A percentile compares a stretch with the other conserved stretches of the same genome.
These are phyloP conservation scores for Diplazon laetatorius DNA, from an alignment of 2,888 invertebrate genomes.

Conservation along the genomic window DNA sequence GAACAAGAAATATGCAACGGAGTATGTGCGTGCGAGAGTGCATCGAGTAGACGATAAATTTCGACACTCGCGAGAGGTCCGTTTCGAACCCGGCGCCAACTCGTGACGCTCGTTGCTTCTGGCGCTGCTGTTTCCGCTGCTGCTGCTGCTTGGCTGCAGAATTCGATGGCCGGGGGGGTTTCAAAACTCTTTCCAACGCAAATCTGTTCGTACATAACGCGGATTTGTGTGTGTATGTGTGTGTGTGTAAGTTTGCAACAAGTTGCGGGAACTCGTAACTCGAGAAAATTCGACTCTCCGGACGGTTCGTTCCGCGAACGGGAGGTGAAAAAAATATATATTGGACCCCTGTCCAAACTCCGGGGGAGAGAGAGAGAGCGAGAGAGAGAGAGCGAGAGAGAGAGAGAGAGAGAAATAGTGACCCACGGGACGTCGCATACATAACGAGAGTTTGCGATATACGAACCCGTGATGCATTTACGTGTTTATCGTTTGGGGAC, in stretches of 20 bases:
- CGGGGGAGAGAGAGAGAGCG: too few relatives aligned
- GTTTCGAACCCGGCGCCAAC: conserved; percentile 59
- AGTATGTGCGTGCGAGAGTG: too few relatives aligned
- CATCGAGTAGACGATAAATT: conserved; percentile 48
- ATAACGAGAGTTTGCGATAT: conserved; percentile 37
- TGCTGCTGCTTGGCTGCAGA: background rate
- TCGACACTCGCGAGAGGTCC: conserved; percentile 59
- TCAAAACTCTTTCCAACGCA: background rate
- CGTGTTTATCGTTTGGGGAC: background rate
- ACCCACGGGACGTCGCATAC: conserved; percentile 55
- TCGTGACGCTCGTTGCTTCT: background rate
- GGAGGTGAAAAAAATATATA: conserved; percentile 60
- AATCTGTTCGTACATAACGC: background rate
- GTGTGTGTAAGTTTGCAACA: conserved; percentile 45
- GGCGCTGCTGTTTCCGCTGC: conserved; percentile 2
- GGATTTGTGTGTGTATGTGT: conserved; percentile 7
- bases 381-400: conserved; percentile 49
- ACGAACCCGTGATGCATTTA: background rate
- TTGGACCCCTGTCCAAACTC: conserved; percentile 54
- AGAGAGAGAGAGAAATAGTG: conserved; percentile 52
- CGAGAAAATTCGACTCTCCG: conserved; percentile 43
- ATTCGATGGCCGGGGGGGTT: background rate
- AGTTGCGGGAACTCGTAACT: conserved; percentile 60
- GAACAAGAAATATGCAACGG: conserved; percentile 14
- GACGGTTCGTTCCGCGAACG: conserved; percentile 34